Evolutionary conservation across 2,113 vertebrate genomes (phyloP).

Genomic region (Telmatochromis sp.): DNA sequence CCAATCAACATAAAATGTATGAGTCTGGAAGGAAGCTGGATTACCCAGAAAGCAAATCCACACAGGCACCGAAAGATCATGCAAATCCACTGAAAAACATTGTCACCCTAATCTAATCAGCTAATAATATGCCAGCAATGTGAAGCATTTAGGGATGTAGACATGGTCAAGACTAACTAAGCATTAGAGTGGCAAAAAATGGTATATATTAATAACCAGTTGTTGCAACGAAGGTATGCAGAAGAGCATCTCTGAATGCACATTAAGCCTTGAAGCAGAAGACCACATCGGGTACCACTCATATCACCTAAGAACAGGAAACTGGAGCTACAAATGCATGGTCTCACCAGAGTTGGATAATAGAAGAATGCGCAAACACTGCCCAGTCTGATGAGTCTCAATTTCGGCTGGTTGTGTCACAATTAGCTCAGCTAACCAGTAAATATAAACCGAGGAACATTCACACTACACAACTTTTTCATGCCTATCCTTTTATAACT

Average conservation of each 20-base stretch:
- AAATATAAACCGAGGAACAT: neutral
- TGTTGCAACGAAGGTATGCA: neutral
- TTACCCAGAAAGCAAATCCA: neutral
- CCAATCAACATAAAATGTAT: neutral
- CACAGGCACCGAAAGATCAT: neutral
- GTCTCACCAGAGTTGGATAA: neutral
- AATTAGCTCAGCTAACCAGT: neutral
- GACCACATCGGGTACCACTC: neutral
- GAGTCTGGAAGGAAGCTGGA: neutral
- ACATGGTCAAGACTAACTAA: neutral
- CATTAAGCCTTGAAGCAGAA: neutral
- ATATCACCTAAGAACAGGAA: neutral
- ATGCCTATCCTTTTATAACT: neutral
- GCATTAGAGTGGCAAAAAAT: neutral
- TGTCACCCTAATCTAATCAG: neutral
- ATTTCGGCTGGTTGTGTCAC: neutral
- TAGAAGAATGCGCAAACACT: neutral
- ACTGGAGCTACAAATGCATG: neutral
- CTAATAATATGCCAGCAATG: neutral
- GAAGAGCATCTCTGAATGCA: neutral
- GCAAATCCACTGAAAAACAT: neutral
- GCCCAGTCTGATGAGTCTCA: neutral
- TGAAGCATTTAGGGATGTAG: neutral
- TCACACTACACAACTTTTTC: neutral
- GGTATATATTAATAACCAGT: neutral